phyloP scores from a whole-genome alignment of 2,888 invertebrate genomes.

The Cosmia trapezina region DNA sequence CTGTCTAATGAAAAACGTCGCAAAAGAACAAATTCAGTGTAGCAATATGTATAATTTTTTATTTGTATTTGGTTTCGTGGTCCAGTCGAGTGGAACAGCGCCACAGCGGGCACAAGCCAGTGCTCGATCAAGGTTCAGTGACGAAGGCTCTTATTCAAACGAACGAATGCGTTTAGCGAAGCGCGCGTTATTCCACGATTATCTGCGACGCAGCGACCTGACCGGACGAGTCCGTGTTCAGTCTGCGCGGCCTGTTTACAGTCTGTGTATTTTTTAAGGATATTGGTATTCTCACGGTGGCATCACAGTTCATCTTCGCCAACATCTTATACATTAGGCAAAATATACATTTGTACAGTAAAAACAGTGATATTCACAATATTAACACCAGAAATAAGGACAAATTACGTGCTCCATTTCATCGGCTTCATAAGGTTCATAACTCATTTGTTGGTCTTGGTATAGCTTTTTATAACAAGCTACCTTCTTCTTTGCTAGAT shows the following conservation, averaged over 20 bases:
- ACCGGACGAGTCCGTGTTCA: not conserved
- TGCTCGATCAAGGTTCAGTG: constrained; percentile 29
- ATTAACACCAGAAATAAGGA: too few relatives aligned
- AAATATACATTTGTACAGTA: too few relatives aligned
- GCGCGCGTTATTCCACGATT: not conserved
- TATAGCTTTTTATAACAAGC: too few relatives aligned
- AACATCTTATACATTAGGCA: too few relatives aligned
- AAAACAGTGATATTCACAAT: too few relatives aligned
- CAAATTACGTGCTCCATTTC: too few relatives aligned
- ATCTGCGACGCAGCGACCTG: not conserved
- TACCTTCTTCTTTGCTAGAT: too few relatives aligned
- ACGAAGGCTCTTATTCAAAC: constrained; percentile 12
- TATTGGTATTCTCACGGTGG: too few relatives aligned
- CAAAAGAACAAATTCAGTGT: not conserved
- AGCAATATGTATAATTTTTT: not conserved
- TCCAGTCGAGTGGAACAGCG: not conserved
- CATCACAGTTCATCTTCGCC: too few relatives aligned
- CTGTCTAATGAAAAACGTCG: not conserved
- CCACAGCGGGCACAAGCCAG: not conserved
- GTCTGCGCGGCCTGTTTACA: not conserved
- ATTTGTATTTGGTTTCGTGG: constrained; percentile 1
- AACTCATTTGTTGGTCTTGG: too few relatives aligned
- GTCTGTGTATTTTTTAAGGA: not conserved
- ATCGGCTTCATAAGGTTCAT: too few relatives aligned
- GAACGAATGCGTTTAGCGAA: constrained; percentile 9